These are phyloP conservation scores for Probosciger aterrimus DNA, from an alignment of 2,113 vertebrate genomes.

Conservation along the genomic window DNA sequence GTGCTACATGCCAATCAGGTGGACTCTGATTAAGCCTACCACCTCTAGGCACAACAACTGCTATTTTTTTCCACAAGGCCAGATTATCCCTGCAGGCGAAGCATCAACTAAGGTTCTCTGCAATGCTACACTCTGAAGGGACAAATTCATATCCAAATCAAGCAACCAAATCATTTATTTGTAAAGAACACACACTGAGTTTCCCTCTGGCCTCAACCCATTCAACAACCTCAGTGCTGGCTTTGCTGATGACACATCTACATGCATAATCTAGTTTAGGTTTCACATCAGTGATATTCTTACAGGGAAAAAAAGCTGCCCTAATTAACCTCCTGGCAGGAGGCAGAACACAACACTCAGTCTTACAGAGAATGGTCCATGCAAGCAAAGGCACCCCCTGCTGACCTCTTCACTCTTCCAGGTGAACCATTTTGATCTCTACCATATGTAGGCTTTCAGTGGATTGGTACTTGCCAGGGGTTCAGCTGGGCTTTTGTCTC, in stretches of 20 bases:
- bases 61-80: neutral
- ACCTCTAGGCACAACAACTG: slow-evolving; percentile 36
- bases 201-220: neutral
- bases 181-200: neutral
- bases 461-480: neutral
- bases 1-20: neutral
- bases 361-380: neutral
- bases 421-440: neutral
- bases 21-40: neutral
- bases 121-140: neutral
- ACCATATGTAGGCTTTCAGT: neutral
- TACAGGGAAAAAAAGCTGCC: neutral
- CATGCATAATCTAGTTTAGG: neutral
- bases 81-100: neutral
- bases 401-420: neutral
- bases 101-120: neutral
- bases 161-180: neutral
- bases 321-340: neutral
- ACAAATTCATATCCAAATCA: neutral
- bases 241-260: neutral
- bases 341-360: neutral
- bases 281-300: neutral
- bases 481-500: neutral
- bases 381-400: neutral
- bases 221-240: neutral